Conservation (phyloP, 2,113 vertebrate genomes). For the Gracilinanus agilis region DNA sequence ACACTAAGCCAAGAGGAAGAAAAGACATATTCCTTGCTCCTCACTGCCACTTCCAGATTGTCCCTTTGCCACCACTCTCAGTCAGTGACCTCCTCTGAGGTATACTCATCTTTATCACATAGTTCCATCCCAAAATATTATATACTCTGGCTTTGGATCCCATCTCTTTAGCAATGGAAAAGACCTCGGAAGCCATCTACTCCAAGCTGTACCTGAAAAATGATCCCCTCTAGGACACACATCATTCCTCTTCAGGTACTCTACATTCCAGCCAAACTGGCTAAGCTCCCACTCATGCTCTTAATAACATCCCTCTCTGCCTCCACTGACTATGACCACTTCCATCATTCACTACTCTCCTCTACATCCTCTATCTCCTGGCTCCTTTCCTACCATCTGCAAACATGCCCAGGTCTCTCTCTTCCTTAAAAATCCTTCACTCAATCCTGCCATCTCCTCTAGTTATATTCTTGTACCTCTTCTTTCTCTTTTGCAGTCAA, state of each 20-base stretch:
- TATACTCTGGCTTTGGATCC: background rate
- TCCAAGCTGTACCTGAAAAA: background rate
- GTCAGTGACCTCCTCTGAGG: background rate
- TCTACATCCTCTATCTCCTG: background rate
- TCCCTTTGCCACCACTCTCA: background rate
- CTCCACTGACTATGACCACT: background rate
- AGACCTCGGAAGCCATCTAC: too few relatives aligned
- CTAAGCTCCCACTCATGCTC: background rate
- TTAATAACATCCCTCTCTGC: background rate
- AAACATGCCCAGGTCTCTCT: background rate
- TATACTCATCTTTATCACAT: background rate
- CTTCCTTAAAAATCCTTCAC: background rate
- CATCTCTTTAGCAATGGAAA: background rate
- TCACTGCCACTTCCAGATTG: background rate
- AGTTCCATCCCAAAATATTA: background rate
- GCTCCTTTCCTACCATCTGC: background rate
- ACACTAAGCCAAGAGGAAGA: background rate
- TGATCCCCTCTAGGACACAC: background rate
- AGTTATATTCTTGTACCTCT: background rate
- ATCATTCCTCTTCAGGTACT: background rate
- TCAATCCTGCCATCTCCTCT: background rate
- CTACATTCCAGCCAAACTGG: background rate
- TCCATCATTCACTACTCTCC: background rate
- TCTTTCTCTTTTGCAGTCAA: background rate
- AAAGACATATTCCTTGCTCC: background rate